phyloP scores from a whole-genome alignment of 2,888 invertebrate species.

The Tortricodes alternella region DNA sequence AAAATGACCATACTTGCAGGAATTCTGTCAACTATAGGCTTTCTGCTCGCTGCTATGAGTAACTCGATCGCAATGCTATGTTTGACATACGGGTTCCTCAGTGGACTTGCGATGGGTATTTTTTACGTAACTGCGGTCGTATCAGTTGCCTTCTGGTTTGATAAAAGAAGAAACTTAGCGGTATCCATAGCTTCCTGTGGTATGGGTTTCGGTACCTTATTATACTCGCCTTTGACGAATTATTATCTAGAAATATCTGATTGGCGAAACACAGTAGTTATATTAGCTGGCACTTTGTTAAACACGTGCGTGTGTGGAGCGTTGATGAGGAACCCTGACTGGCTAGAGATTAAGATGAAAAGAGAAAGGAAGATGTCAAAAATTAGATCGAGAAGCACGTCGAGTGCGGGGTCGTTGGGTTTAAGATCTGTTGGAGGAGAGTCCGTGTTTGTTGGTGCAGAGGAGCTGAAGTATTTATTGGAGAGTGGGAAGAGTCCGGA shows the following conservation, averaged over 20 bases:
- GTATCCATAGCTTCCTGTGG: conserved; percentile 94
- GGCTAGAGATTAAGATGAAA: conserved; percentile 86
- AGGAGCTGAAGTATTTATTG: conserved; percentile 85
- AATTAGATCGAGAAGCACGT: conserved; percentile 63
- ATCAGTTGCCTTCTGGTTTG: conserved; percentile 96
- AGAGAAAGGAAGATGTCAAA: conserved; percentile 72
- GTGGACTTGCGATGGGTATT: conserved; percentile 91
- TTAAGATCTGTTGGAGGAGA: conserved; percentile 75
- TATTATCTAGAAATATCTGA: conserved; percentile 87
- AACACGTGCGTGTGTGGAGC: conserved; percentile 94
- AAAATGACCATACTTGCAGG: conserved; percentile 89
- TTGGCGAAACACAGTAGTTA: conserved; percentile 90
- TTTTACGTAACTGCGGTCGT: conserved; percentile 95
- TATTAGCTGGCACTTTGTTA: conserved; percentile 91
- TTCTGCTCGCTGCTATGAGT: conserved; percentile 87
- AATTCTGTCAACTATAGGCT: conserved; percentile 87
- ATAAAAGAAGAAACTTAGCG: conserved; percentile 91
- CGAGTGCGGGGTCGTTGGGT: conserved; percentile 77
- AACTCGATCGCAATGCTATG: conserved; percentile 89
- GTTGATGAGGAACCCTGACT: conserved; percentile 93
- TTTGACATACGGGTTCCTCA: conserved; percentile 91
- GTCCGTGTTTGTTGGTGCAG: conserved; percentile 81
- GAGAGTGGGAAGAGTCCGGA: conserved; percentile 87
- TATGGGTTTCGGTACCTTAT: conserved; percentile 93
- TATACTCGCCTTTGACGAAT: conserved; percentile 93